These are phyloP conservation scores for Lates calcarifer DNA, from an alignment of 2,113 vertebrate species.

Conservation along the genomic window DNA sequence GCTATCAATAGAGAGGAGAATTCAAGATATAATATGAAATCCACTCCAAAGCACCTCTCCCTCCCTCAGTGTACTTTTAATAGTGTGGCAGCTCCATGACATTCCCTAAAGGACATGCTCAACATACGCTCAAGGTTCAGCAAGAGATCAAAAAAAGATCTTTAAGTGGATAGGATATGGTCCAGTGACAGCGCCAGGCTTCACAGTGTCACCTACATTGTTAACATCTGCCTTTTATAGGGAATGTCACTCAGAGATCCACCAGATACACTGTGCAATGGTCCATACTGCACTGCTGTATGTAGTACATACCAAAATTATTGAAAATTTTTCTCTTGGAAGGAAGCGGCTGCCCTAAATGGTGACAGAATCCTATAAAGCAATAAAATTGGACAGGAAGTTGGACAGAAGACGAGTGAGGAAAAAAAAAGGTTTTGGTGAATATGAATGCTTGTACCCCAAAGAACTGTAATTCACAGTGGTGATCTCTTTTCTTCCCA, in stretches of 20 bases:
- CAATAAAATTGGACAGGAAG: not conserved
- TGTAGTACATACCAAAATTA: constrained; percentile 31
- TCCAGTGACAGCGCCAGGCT: constrained; percentile 40
- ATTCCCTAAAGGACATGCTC: constrained; percentile 63
- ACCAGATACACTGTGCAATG: constrained; percentile 48
- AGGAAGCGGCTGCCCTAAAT: constrained; percentile 13
- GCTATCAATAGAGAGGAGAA: constrained; percentile 15
- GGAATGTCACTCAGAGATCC: constrained; percentile 60
- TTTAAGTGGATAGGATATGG: constrained; percentile 60
- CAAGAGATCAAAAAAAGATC: constrained; percentile 51
- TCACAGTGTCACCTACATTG: constrained; percentile 58
- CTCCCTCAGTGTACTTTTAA: constrained; percentile 44
- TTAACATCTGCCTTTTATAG: constrained; percentile 62
- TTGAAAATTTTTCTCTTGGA: constrained; percentile 34
- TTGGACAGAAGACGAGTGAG: not conserved
- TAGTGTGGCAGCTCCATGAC: constrained; percentile 46
- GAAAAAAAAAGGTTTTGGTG: not conserved
- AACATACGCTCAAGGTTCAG: constrained; percentile 44
- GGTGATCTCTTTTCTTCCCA: not conserved
- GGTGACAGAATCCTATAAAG: not conserved
- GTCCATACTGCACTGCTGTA: constrained; percentile 45
- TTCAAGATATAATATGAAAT: constrained; percentile 18
- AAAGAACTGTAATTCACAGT: not conserved
- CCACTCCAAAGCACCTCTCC: constrained; percentile 6
- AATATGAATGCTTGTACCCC: not conserved